phyloP scores from a whole-genome alignment of 2,888 invertebrate species.

The Halictus quadricinctus region DNA sequence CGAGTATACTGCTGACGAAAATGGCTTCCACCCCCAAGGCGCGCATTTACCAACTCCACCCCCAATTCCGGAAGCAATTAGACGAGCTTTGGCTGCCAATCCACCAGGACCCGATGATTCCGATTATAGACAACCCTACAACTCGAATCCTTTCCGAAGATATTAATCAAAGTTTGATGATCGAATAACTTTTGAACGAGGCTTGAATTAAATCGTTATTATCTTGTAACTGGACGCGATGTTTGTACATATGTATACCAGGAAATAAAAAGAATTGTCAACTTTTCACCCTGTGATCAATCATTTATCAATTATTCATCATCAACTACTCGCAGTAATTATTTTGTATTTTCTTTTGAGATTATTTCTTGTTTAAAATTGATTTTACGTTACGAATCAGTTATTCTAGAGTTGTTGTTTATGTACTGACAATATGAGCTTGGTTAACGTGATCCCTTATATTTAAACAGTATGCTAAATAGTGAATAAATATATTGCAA shows the following conservation, averaged over 20 bases:
- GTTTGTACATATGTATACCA: slow-evolving; percentile 50
- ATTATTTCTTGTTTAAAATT: background rate
- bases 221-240: slow-evolving; percentile 47
- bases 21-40: slow-evolving; percentile 90
- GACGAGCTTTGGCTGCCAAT: slow-evolving; percentile 83
- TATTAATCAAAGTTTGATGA: slow-evolving; percentile 44
- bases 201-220: slow-evolving; percentile 31
- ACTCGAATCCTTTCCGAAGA: slow-evolving; percentile 57
- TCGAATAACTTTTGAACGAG: slow-evolving; percentile 29
- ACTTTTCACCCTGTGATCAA: slow-evolving; percentile 45
- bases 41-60: slow-evolving; percentile 91
- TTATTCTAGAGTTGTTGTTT: background rate
- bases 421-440: background rate
- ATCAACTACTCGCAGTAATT: background rate
- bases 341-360: background rate
- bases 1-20: slow-evolving; percentile 90
- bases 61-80: slow-evolving; percentile 88
- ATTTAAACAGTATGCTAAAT: background rate
- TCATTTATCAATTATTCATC: slow-evolving; percentile 17
- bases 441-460: background rate
- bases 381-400: background rate
- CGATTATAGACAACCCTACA: slow-evolving; percentile 58
- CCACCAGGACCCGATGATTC: slow-evolving; percentile 67
- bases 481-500: background rate
- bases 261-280: slow-evolving; percentile 31